phyloP scores from a whole-genome alignment of 2,888 invertebrate species.

The Drosophila leonis region DNA sequence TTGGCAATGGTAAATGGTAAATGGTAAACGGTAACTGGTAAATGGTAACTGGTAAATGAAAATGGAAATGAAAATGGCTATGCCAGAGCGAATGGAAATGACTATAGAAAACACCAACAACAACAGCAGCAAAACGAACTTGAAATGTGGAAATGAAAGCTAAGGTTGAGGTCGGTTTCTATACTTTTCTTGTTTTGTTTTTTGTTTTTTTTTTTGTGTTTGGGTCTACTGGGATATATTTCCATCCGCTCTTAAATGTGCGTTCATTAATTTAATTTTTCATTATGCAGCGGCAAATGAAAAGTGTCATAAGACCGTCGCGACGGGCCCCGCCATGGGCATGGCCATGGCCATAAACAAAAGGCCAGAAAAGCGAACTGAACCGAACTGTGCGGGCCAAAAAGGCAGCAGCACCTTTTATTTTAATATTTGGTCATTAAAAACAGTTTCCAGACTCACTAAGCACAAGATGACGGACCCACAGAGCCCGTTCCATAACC shows the following conservation, averaged over 20 bases:
- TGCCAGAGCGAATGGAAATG: conserved; percentile 46
- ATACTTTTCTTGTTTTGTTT: not conserved
- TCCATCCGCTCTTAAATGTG: conserved; percentile 63
- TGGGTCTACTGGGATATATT: conserved; percentile 28
- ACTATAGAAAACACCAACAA: conserved; percentile 32
- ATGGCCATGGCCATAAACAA: conserved; percentile 62
- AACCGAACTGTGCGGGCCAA: conserved; percentile 30
- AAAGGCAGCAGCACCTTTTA: conserved; percentile 67
- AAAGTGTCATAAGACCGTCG: conserved; percentile 72
- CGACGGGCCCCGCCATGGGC: conserved; percentile 13
- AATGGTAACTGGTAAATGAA: conserved; percentile 30
- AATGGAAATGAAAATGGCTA: conserved; percentile 47
- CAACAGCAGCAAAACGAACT: conserved; percentile 12
- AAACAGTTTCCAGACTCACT: conserved; percentile 62
- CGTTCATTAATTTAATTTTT: conserved; percentile 78
- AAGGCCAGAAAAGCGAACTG: conserved; percentile 47
- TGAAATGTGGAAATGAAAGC: conserved; percentile 37
- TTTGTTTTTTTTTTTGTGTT: not conserved
- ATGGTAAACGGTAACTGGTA: conserved; percentile 28
- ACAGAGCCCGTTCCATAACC: conserved; percentile 12
- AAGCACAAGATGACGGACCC: conserved; percentile 36
- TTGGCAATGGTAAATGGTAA: conserved; percentile 49
- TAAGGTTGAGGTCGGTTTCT: conserved; percentile 9
- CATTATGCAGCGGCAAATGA: conserved; percentile 69
- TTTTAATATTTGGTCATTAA: conserved; percentile 78